Percentiles rank a stretch among this genome's conserved stretches.
Conservation (phyloP, 2,888 invertebrate species). For the Tenthredo scrophulariae region DNA sequence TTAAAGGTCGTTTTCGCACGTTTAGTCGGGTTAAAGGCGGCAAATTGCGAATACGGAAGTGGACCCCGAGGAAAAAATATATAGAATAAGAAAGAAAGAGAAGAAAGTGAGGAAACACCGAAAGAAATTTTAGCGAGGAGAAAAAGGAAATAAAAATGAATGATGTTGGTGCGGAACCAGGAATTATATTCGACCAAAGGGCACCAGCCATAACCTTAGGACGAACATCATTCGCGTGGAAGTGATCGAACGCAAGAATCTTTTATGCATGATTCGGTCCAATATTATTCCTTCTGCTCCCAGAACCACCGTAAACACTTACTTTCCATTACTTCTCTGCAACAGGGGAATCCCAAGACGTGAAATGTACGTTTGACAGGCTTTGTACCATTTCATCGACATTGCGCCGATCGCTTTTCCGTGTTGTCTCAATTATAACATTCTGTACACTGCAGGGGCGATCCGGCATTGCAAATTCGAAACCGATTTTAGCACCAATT, state of each 20-base stretch:
- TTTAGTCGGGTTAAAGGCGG: constrained; percentile 39
- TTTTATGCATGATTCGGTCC: constrained; percentile 49
- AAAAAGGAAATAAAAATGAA: constrained; percentile 27
- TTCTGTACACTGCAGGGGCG: not conserved
- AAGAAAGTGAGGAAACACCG: not conserved
- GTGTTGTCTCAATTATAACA: not conserved
- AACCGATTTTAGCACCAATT: too few species aligned
- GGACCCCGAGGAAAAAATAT: constrained; percentile 7
- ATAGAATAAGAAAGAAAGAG: not conserved
- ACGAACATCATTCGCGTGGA: constrained; percentile 43
- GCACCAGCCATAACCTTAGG: not conserved
- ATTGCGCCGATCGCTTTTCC: not conserved
- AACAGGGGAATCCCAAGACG: constrained; percentile 15
- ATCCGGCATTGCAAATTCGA: too few species aligned
- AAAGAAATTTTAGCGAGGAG: constrained; percentile 27
- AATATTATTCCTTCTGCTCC: constrained; percentile 47
- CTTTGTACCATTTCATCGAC: not conserved
- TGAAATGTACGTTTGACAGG: constrained; percentile 14
- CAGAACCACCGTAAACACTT: constrained; percentile 39
- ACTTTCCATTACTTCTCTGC: not conserved
- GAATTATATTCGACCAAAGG: constrained; percentile 11
- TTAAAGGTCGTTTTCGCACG: constrained; percentile 32
- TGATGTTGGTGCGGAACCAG: constrained; percentile 31
- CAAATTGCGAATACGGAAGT: constrained; percentile 46
- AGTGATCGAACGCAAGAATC: constrained; percentile 45